phyloP scores from a whole-genome alignment of 2,113 vertebrate genomes.

The Fukomys damarensis region DNA sequence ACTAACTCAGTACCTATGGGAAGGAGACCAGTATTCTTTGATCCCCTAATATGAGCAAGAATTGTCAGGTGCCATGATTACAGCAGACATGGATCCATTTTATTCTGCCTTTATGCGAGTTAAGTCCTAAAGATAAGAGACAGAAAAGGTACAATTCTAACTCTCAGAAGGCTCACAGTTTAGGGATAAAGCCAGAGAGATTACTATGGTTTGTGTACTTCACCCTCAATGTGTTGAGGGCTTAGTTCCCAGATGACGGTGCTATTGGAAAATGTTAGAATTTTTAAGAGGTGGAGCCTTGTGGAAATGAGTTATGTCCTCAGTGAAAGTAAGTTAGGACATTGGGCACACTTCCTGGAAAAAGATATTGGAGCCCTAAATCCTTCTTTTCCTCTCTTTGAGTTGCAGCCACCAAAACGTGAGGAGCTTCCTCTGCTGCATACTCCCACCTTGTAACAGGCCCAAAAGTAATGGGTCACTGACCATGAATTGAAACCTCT shows the following conservation, averaged over 20 bases:
- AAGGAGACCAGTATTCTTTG: neutral
- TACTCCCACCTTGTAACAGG: neutral
- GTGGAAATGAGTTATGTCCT: neutral
- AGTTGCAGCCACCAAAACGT: neutral
- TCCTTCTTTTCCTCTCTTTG: neutral
- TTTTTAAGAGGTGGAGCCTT: neutral
- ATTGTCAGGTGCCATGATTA: neutral
- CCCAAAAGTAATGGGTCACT: neutral
- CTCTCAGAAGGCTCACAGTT: neutral
- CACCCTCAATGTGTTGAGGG: neutral
- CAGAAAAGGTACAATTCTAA: neutral
- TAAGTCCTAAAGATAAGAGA: neutral
- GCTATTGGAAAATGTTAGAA: neutral
- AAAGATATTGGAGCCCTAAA: rapidly evolving
- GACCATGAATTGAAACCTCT: neutral
- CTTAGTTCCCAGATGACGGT: neutral
- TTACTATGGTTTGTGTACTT: too few relatives aligned
- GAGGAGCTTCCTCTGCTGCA: neutral
- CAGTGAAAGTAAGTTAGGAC: neutral
- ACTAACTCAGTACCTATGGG: neutral
- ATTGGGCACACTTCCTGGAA: neutral
- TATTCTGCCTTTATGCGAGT: neutral
- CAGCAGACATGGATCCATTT: neutral
- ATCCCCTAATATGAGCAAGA: neutral
- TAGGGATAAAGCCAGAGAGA: neutral